Base-by-base conservation (phyloP, 1,140 invertebrate genomes). In the Conus ventricosus region DNA sequence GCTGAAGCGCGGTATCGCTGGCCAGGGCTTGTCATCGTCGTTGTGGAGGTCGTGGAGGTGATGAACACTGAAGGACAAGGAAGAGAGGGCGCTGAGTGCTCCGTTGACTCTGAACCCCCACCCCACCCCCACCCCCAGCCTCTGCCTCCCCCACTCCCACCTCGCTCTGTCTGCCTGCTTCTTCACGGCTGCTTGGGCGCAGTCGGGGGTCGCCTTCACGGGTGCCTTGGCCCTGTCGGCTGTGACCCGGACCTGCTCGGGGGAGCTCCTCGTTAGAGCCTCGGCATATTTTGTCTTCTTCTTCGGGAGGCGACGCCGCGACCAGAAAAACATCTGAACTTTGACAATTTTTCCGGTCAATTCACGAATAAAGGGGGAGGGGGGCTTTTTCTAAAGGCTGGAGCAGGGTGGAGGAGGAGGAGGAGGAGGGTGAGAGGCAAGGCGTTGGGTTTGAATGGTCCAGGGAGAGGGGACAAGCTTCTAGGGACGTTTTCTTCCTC, bases 321-420 rank as follows among this genome's bases (percentile, higher is more conserved):
- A 86, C 53, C 51, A 86, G 71, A 75, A 86, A 86, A 86, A 76
- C 63, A 51, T 86, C 23, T 86, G 82, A 84, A 84, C 82, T 84
- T 78, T 78, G 75, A 78, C 85, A 78, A 87, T 87, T 87, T 39
- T 87, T 87, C 85, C 85, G 85, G 85, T 87, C 85, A 87, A 78
- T 87, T 78, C 85, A 75, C 85, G 85, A 78, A 25, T 78, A 87
- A 87, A 87, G 85, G 85, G n/a, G 25, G 39, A 39, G 39, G 39
- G 39, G 78, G 8, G 13, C 13, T 54, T 84, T 81, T 81, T 81
- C 80, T 81, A 23, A 81, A 71, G 20, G 20, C 11, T 1, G 27
- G 80, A 51, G 51, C 80, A 39, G 80, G 80, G 80, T 81, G 27
- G 80, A 51, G 51, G 57, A 60, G 57, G 39, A 39, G 39, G 39